Evolutionary conservation across 2,797 vertebrate genomes (phyloP).

Genomic region (Siniperca undulata): DNA sequence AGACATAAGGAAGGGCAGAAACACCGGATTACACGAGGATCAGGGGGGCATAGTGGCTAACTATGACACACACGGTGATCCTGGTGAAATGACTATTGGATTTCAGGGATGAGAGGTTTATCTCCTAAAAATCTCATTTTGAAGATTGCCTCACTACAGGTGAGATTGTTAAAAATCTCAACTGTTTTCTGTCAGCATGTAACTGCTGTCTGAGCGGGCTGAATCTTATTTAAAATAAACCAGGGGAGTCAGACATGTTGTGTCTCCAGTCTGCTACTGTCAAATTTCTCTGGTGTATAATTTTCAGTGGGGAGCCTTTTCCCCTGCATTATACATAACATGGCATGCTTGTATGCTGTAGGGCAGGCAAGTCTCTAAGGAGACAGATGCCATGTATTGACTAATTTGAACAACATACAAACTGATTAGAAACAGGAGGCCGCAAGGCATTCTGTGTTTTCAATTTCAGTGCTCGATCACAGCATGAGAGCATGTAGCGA

Average conservation of each 20-base stretch:
- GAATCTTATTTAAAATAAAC: constrained; percentile 44
- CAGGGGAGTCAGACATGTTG: constrained; percentile 2
- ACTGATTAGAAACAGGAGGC: constrained; percentile 60
- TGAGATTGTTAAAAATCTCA: constrained; percentile 19
- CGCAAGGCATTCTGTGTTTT: constrained; percentile 36
- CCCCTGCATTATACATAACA: constrained; percentile 18
- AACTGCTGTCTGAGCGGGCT: background rate
- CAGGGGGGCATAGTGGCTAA: too few relatives aligned
- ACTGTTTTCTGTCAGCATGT: background rate
- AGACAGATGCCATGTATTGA: constrained; percentile 59
- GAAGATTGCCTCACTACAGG: constrained; percentile 27
- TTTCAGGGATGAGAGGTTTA: constrained; percentile 44
- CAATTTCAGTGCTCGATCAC: constrained; percentile 41
- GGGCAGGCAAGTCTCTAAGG: constrained; percentile 51
- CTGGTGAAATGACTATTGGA: background rate
- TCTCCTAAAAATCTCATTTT: constrained; percentile 28
- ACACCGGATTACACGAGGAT: too few relatives aligned
- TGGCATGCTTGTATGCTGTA: constrained; percentile 49
- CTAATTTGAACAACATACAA: constrained; percentile 70
- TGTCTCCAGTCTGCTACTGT: constrained; percentile 22
- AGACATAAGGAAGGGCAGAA: too few relatives aligned
- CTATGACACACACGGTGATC: too few relatives aligned
- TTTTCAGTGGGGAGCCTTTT: constrained; percentile 14
- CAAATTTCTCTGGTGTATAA: constrained; percentile 6
- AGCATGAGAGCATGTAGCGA: background rate